phyloP scores from a whole-genome alignment of 1,140 invertebrate genomes.

The Mizuhopecten yessoensis region DNA sequence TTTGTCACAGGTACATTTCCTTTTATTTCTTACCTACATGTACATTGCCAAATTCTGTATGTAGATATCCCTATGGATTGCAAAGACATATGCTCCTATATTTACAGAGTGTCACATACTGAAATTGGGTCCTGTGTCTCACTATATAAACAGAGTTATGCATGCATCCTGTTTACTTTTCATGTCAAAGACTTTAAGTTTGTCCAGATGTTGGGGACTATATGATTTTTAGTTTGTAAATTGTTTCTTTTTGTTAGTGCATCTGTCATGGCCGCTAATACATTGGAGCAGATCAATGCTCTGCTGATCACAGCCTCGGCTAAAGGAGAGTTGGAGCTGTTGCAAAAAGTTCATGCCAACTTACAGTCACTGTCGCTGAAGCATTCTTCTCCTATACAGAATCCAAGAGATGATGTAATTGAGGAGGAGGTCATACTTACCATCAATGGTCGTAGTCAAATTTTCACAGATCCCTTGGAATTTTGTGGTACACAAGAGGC shows the following conservation, averaged over 20 bases:
- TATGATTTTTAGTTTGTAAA: too few species aligned
- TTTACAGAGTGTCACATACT: too few species aligned
- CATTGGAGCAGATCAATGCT: neutral
- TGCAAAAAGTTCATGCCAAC: slow-evolving; percentile 44
- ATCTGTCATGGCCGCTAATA: neutral
- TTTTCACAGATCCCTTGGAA: neutral
- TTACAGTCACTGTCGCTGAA: slow-evolving; percentile 25
- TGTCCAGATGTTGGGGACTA: too few species aligned
- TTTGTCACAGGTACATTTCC: too few species aligned
- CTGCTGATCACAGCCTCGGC: slow-evolving; percentile 47
- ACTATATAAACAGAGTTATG: too few species aligned
- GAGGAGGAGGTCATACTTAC: slow-evolving; percentile 15
- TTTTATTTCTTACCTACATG: too few species aligned
- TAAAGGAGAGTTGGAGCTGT: slow-evolving; percentile 40
- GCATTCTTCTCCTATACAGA: neutral
- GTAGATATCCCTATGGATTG: too few species aligned
- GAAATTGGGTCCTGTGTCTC: too few species aligned
- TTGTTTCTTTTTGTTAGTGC: neutral
- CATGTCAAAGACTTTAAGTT: too few species aligned
- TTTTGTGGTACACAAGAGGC: slow-evolving; percentile 55
- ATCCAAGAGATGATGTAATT: neutral
- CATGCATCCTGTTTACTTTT: too few species aligned
- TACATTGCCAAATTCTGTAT: too few species aligned
- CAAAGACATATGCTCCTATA: too few species aligned
- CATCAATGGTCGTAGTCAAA: neutral